Evolutionary conservation across 2,113 vertebrate genomes (phyloP).

Genomic region (Hippocampus abdominalis): DNA sequence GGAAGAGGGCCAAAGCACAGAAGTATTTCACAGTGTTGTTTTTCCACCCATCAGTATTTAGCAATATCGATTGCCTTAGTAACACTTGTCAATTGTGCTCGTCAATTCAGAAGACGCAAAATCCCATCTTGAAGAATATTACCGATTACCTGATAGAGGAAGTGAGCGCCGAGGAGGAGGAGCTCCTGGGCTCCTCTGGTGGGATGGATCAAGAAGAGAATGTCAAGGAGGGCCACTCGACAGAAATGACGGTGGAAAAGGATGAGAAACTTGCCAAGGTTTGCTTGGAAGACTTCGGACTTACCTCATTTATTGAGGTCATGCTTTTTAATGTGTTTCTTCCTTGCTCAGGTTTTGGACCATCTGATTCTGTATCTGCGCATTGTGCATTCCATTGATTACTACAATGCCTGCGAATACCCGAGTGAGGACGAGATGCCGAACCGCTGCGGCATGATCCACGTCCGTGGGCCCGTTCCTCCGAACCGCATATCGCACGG

Average conservation of each 20-base stretch:
- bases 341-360: constrained; percentile 81
- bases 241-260: constrained; percentile 84
- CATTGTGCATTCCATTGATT: constrained; percentile 89
- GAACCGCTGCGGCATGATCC: constrained; percentile 90
- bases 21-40: constrained; percentile 39
- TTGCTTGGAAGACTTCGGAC: neutral
- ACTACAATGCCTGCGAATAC: constrained; percentile 90
- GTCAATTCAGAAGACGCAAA: constrained; percentile 68
- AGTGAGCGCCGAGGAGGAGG: constrained; percentile 90
- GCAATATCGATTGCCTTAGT: neutral
- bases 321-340: neutral
- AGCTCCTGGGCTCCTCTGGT: constrained; percentile 80
- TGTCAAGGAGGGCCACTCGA: constrained; percentile 81
- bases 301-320: neutral
- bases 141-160: constrained; percentile 94
- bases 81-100: neutral
- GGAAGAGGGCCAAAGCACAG: constrained; percentile 57
- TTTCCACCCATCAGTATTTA: neutral
- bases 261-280: constrained; percentile 93
- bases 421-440: constrained; percentile 95
- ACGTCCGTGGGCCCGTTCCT: constrained; percentile 86
- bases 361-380: constrained; percentile 85
- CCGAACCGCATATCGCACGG: constrained; percentile 86
- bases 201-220: constrained; percentile 78
- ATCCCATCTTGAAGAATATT: constrained; percentile 91